Percentiles rank a stretch among this genome's conserved stretches.
Conservation (phyloP, 1,140 invertebrate genomes). For the Zaprionus africanus region DNA sequence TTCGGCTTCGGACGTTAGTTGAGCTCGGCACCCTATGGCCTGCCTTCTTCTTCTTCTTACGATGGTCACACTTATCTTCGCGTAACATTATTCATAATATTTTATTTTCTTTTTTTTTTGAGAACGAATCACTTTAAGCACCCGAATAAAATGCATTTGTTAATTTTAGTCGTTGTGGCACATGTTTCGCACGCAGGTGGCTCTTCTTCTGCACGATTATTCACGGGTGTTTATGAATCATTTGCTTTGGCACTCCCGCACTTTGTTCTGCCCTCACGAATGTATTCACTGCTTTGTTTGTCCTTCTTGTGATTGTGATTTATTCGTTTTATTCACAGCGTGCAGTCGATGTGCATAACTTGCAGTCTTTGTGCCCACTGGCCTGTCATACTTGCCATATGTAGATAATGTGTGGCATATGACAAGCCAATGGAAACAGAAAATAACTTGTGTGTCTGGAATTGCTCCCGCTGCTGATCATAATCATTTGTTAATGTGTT, state of each 20-base stretch:
- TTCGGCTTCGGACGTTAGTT: constrained; percentile 62
- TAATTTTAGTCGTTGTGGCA: constrained; percentile 52
- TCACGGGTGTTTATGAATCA: constrained; percentile 2
- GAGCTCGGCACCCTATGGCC: neutral
- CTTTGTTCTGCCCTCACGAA: too few species aligned
- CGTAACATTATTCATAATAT: constrained; percentile 13
- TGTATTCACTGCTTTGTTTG: neutral
- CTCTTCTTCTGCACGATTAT: neutral
- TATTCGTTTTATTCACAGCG: neutral
- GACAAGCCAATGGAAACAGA: neutral
- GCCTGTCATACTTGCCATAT: neutral
- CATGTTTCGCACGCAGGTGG: neutral
- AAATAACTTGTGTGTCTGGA: neutral
- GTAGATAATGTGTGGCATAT: neutral
- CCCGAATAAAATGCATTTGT: constrained; percentile 61
- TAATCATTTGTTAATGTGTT: neutral
- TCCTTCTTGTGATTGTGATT: neutral
- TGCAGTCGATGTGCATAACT: neutral
- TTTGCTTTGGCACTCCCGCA: constrained; percentile 1
- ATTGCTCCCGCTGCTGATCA: neutral
- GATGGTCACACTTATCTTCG: constrained; percentile 18
- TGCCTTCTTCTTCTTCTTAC: neutral
- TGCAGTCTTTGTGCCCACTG: neutral
- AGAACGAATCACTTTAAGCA: constrained; percentile 47
- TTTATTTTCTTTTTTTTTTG: constrained; percentile 21